phyloP scores from a whole-genome alignment of 2,113 vertebrate species.

The Aptenodytes patagonicus region DNA sequence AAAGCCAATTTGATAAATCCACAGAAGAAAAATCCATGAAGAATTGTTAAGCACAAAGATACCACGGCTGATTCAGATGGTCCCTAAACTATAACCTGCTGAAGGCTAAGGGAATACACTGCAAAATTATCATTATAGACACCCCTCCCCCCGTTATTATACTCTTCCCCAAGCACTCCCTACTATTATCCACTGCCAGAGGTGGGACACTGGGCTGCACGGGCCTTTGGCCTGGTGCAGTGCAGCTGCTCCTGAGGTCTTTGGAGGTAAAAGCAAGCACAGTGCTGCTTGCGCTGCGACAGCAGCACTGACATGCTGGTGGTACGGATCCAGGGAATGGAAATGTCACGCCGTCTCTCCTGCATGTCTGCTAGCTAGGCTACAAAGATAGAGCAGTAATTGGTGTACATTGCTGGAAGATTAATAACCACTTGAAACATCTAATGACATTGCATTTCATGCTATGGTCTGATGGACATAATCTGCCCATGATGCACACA shows the following conservation, averaged over 20 bases:
- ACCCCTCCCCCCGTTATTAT: rapidly evolving
- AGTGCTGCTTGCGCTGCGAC: not conserved
- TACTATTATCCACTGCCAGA: rapidly evolving
- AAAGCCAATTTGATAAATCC: not conserved
- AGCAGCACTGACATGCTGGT: not conserved
- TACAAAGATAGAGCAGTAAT: not conserved
- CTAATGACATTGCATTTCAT: conserved; percentile 18
- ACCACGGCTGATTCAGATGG: not conserved
- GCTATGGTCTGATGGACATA: conserved; percentile 17
- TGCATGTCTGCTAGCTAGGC: not conserved
- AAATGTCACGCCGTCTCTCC: not conserved
- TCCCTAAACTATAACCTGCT: not conserved
- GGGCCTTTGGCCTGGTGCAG: not conserved
- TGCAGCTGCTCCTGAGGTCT: not conserved
- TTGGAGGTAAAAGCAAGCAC: not conserved
- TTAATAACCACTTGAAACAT: not conserved
- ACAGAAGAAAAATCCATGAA: not conserved
- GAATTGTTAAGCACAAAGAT: not conserved
- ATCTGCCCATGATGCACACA: not conserved
- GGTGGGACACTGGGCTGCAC: rapidly evolving
- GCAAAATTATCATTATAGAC: not conserved
- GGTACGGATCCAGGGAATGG: not conserved
- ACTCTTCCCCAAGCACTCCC: not conserved
- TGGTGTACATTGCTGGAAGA: not conserved
- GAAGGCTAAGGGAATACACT: not conserved